Evolutionary conservation across 2,113 vertebrate genomes (phyloP), one percentile per base, ranked within the genome.

Genomic region (Crotalus horridus): DNA sequence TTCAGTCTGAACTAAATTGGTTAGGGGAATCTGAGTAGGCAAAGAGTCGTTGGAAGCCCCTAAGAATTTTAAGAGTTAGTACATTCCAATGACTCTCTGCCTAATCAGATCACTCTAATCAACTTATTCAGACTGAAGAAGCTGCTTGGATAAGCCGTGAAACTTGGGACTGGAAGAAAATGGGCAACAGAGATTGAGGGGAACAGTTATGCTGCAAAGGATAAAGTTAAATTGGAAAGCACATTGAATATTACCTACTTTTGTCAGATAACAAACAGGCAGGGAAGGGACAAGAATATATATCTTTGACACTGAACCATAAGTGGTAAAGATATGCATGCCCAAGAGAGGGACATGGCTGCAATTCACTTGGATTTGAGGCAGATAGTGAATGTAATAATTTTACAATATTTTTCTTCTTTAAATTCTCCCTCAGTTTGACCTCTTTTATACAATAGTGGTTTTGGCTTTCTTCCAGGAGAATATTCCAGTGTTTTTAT

Each of bases 371-470:
- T 54, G 69, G 61, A 39, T 81, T 51, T 33, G 53, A 90, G 33
- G 53, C 69, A 4, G 59, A 90, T 91, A 56, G 69, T 95, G 93
- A 86, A 20, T 24, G 4, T 26, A 69, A 54, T 90, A 74, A 90
- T 33, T 74, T 74, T 90, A 53, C 89, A 90, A 24, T 54, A 54
- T 9, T 51, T n/a, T 54, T 29, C 53, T 61, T 58, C 89, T 64
- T 90, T 61, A 51, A 54, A 92, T 23, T 69, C 89, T 81, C 24
- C 23, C 90, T 81, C 2, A 3, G 48, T 90, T 56, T 81, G 48
- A 23, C 48, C 74, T 74, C 81, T 39, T 39, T 48, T 54, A 33
- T 64, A 90, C 20, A 74, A 39, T 4, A 90, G 64, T 90, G n/a
- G 61, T 9, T 95, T 89, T 23, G 1, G 8, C 55, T 94, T 87